phyloP scores from a whole-genome alignment of 2,888 invertebrate genomes.

The Parelbella ahira region DNA sequence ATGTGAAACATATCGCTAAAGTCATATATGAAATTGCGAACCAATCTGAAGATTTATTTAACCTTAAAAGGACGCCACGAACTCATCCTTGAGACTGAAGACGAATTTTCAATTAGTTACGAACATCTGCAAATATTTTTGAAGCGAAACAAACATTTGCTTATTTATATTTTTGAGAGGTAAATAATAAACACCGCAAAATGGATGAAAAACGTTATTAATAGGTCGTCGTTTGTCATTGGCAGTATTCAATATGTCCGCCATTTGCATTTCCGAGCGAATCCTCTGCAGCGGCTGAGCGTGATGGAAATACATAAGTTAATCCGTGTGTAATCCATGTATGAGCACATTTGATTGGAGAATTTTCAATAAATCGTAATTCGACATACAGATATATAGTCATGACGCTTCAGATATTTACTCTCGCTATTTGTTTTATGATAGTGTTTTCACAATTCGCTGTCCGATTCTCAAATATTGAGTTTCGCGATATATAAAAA shows the following conservation, averaged over 20 bases:
- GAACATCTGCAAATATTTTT: constrained; percentile 15
- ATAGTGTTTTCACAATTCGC: constrained; percentile 7
- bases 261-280: constrained; percentile 16
- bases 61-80: constrained; percentile 15
- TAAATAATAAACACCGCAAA: too few species aligned
- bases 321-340: constrained; percentile 10
- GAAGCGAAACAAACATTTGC: constrained; percentile 17
- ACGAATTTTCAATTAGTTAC: constrained; percentile 14
- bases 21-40: constrained; percentile 10
- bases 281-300: constrained; percentile 7
- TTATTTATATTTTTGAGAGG: constrained; percentile 4
- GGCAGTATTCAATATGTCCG: constrained; percentile 8
- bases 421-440: constrained; percentile 4
- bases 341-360: constrained; percentile 4
- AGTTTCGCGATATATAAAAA: too few species aligned
- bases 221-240: constrained; percentile 12
- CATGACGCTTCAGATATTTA: background rate
- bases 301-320: constrained; percentile 17
- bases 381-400: constrained; percentile 6
- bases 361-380: constrained; percentile 6
- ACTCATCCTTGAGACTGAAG: constrained; percentile 7
- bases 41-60: constrained; percentile 7
- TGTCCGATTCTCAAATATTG: too few species aligned
- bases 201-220: constrained; percentile 7
- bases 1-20: constrained; percentile 8